phyloP scores from a whole-genome alignment of 2,888 invertebrate genomes.

The Sarcophaga rosellei region DNA sequence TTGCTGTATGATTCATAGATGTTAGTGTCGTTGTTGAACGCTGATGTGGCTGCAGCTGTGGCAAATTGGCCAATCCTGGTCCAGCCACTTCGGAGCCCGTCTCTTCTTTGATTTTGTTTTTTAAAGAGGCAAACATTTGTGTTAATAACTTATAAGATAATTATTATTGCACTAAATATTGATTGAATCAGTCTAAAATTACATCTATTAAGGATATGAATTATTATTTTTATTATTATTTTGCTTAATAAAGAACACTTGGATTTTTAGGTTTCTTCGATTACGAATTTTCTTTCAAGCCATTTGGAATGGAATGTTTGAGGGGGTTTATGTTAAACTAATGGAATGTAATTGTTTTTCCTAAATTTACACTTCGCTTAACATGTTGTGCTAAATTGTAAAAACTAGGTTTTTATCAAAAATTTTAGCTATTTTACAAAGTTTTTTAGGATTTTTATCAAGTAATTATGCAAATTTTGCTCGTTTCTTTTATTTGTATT shows the following conservation, averaged over 20 bases:
- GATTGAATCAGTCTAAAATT: slow-evolving; percentile 25
- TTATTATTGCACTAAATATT: slow-evolving; percentile 41
- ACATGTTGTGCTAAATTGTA: slow-evolving; percentile 33
- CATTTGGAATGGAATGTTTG: slow-evolving; percentile 58
- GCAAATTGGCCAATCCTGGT: slow-evolving; percentile 57
- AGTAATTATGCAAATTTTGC: slow-evolving; percentile 63
- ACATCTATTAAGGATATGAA: slow-evolving; percentile 41
- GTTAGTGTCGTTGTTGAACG: slow-evolving; percentile 36
- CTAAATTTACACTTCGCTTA: slow-evolving; percentile 35
- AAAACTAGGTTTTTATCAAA: slow-evolving; percentile 34
- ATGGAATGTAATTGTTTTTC: slow-evolving; percentile 11
- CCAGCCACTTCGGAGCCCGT: slow-evolving; percentile 88
- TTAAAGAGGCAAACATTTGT: slow-evolving; percentile 91
- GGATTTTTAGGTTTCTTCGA: neutral
- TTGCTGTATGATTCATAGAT: slow-evolving; percentile 60
- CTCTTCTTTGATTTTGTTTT: slow-evolving; percentile 94
- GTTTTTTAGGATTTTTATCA: slow-evolving; percentile 50
- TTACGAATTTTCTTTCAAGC: slow-evolving; percentile 15
- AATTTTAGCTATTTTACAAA: slow-evolving; percentile 14
- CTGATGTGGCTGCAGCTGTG: slow-evolving; percentile 67
- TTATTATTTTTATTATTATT: neutral
- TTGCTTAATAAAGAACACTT: neutral
- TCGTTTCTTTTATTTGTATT: slow-evolving; percentile 49
- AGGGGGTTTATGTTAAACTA: neutral
- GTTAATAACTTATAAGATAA: slow-evolving; percentile 1